Conservation (phyloP, 2,797 vertebrate species). For the Typhlichthys eigenmanni region DNA sequence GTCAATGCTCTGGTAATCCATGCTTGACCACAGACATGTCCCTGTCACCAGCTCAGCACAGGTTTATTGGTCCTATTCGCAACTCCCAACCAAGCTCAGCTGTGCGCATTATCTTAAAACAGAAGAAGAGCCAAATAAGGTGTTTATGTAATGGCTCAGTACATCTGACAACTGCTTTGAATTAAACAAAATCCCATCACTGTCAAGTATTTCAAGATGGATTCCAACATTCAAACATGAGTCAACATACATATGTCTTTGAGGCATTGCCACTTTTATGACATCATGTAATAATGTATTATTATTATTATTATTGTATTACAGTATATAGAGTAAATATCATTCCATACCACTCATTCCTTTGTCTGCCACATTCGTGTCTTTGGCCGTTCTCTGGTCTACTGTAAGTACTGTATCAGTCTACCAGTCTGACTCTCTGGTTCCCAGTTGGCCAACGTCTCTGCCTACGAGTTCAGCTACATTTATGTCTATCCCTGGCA, state of each 20-base stretch:
- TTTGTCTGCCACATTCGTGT: not conserved
- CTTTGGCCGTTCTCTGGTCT: not conserved
- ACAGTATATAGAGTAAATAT: too few relatives aligned
- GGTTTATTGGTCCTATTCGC: not conserved
- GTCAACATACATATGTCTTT: not conserved
- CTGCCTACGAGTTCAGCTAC: not conserved
- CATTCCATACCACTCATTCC: too few relatives aligned
- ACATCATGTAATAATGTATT: too few relatives aligned
- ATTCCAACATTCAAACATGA: conserved; percentile 17
- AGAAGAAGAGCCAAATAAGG: too few relatives aligned
- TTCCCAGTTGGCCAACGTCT: too few relatives aligned
- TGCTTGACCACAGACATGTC: conserved; percentile 2
- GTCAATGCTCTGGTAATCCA: conserved; percentile 4
- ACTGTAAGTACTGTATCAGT: not conserved
- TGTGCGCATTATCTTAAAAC: too few relatives aligned
- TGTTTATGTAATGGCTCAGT: not conserved
- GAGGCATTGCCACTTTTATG: not conserved
- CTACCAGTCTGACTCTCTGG: conserved; percentile 25
- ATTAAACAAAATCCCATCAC: conserved; percentile 7
- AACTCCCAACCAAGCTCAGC: not conserved
- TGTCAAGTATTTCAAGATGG: not conserved
- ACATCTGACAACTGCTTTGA: conserved; percentile 1
- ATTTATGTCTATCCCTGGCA: conserved; percentile 11
- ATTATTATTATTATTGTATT: too few relatives aligned
- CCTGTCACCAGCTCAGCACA: not conserved